These are phyloP conservation scores for Motacilla alba DNA, from an alignment of 2,113 vertebrate species.

Conservation along the genomic window DNA sequence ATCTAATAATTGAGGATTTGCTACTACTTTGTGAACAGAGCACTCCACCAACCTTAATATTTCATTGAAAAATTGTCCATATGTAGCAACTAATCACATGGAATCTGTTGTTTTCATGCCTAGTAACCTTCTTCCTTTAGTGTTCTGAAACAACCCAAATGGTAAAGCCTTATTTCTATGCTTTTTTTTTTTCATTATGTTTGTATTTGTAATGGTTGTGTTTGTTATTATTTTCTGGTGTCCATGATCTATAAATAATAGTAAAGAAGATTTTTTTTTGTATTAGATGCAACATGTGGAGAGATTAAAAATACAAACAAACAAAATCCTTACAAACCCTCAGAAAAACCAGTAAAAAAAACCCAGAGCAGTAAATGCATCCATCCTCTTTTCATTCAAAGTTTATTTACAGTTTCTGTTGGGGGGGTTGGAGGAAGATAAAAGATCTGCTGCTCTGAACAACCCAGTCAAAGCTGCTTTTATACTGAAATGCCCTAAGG, in stretches of 20 bases:
- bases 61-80: background rate
- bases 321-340: background rate
- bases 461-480: background rate
- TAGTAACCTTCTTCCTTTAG: background rate
- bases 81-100: background rate
- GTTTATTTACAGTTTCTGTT: slow-evolving; percentile 10
- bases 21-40: background rate
- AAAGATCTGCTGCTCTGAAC: background rate
- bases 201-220: background rate
- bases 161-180: background rate
- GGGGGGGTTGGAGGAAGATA: background rate
- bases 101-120: background rate
- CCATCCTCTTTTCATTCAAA: background rate
- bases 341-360: background rate
- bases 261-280: background rate
- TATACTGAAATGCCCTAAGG: slow-evolving; percentile 34
- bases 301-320: background rate
- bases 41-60: background rate
- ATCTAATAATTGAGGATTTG: background rate
- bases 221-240: background rate
- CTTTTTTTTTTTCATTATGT: background rate
- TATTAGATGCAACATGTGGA: background rate
- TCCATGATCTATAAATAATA: background rate
- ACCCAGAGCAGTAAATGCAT: background rate
- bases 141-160: background rate